Evolutionary conservation across 2,797 vertebrate species (phyloP).

Genomic region (Urophycis tenuis): DNA sequence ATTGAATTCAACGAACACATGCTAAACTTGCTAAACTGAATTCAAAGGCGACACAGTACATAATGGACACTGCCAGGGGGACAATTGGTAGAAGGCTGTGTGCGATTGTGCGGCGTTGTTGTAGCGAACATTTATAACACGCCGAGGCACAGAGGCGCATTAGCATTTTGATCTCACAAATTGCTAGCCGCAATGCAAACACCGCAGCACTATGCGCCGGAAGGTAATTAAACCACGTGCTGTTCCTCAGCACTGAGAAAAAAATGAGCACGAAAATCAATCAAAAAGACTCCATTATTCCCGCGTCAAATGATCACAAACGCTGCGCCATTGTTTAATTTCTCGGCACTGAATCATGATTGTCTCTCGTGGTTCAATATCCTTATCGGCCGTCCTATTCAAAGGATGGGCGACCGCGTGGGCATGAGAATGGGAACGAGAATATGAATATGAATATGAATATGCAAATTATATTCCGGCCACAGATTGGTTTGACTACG

Average conservation of each 20-base stretch:
- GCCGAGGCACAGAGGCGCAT: background rate
- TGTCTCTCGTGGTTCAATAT: background rate
- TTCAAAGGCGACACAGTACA: background rate
- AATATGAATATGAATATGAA: background rate
- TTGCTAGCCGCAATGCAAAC: background rate
- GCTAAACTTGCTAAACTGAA: background rate
- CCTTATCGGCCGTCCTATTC: background rate
- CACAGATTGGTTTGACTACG: slow-evolving; percentile 17
- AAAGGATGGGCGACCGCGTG: background rate
- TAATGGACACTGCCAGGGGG: background rate
- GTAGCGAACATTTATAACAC: background rate
- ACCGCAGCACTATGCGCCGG: background rate
- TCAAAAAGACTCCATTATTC: too few species aligned
- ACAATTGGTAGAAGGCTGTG: background rate
- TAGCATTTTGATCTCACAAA: background rate
- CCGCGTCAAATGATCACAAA: background rate
- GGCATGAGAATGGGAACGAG: background rate
- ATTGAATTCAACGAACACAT: background rate
- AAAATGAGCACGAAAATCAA: background rate
- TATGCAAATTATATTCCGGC: background rate
- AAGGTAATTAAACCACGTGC: background rate
- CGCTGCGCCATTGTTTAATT: background rate
- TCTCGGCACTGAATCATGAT: background rate
- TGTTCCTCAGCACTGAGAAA: background rate
- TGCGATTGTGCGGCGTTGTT: background rate